Evolutionary conservation across 1,140 invertebrate species (phyloP).

Genomic region (Metopolophium dirhodum): DNA sequence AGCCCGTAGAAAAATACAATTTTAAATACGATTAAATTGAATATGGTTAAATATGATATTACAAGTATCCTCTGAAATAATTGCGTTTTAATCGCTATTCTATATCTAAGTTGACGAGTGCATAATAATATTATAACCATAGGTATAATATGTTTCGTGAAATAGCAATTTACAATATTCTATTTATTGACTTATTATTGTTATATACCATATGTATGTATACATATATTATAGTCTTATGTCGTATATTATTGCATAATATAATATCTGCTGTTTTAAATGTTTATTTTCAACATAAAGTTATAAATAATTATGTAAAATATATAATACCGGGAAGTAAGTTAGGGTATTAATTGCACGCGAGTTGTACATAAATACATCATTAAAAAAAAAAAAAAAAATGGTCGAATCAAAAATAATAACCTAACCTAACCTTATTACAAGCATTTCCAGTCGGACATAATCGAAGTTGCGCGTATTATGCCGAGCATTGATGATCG

Average conservation of each 20-base stretch:
- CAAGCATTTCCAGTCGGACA: background rate
- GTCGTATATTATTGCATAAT: no score
- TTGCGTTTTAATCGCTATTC: background rate
- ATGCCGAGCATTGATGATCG: background rate
- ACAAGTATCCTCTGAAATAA: background rate
- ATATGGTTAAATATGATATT: background rate
- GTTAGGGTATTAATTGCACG: background rate
- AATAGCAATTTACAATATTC: no score
- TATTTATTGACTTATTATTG: no score
- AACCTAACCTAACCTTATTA: no score
- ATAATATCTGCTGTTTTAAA: no score
- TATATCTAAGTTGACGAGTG: background rate
- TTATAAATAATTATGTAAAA: no score
- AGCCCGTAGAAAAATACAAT: background rate
- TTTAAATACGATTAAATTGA: background rate
- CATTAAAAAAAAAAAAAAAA: background rate
- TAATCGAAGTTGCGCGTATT: background rate
- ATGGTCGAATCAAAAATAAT: background rate
- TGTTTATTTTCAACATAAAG: no score
- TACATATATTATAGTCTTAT: no score
- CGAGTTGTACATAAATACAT: background rate
- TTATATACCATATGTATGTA: no score
- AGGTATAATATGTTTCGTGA: no score
- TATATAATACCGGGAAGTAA: background rate
- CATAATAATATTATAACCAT: no score